phyloP scores from a whole-genome alignment of 2,113 vertebrate genomes.

The Rhea pennata region DNA sequence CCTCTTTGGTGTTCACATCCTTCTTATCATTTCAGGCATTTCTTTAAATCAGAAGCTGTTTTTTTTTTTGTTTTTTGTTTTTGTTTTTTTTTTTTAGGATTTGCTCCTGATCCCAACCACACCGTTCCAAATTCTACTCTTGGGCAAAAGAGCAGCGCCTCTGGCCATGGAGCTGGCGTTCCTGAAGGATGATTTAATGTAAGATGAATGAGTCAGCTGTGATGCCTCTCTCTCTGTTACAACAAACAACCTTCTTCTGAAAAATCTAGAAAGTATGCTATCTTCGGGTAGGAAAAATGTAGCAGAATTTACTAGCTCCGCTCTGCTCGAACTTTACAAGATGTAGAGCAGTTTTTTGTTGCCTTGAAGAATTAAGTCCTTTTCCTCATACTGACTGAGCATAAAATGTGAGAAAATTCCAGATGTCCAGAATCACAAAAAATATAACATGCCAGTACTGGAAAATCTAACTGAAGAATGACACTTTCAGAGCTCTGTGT shows the following conservation, averaged over 20 bases:
- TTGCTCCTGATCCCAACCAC: neutral
- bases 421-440: neutral
- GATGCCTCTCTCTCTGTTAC: neutral
- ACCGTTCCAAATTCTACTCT: neutral
- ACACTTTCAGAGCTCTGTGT: neutral
- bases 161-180: neutral
- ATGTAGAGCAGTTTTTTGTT: neutral
- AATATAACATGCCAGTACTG: neutral
- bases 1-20: neutral
- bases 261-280: neutral
- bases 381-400: neutral
- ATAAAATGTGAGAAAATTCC: neutral
- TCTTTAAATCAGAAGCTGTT: neutral
- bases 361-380: neutral
- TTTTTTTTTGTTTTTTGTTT: too few species aligned
- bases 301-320: neutral
- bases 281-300: fast-evolving
- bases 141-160: neutral
- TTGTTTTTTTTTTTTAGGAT: neutral
- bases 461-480: neutral
- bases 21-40: neutral
- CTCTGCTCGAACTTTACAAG: neutral
- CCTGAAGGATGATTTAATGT: neutral
- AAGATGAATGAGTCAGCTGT: neutral
- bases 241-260: neutral